Evolutionary conservation across 2,113 vertebrate genomes (phyloP).

Genomic region (Garra rufa): DNA sequence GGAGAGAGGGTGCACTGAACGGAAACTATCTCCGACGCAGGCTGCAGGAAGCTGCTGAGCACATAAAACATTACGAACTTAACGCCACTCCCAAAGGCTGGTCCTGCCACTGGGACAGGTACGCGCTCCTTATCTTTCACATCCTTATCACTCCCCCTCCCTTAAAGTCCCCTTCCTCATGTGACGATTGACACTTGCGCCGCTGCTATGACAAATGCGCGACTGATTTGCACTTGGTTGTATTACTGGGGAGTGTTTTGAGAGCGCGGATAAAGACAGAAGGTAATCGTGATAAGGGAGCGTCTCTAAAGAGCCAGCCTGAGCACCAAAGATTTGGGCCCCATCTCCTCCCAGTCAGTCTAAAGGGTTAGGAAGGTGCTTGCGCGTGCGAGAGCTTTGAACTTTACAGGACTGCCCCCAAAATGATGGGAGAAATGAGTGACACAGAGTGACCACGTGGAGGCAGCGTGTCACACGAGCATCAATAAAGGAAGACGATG

Average conservation of each 20-base stretch:
- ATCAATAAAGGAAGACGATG: conserved; percentile 88
- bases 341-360: conserved; percentile 72
- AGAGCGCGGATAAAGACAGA: conserved; percentile 56
- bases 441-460: conserved; percentile 74
- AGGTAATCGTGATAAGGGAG: conserved; percentile 66
- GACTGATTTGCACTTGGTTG: conserved; percentile 44
- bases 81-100: conserved; percentile 99
- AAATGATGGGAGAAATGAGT: conserved; percentile 69
- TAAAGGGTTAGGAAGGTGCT: conserved; percentile 84
- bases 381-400: conserved; percentile 95
- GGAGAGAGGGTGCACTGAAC: conserved; percentile 97
- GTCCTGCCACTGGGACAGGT: conserved; percentile 99
- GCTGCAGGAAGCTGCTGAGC: conserved; percentile 97
- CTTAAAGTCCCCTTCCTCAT: conserved; percentile 67
- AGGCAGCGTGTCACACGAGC: conserved; percentile 80
- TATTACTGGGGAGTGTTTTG: conserved; percentile 56
- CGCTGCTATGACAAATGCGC: conserved; percentile 86
- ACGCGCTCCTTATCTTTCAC: conserved; percentile 99
- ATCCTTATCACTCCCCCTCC: conserved; percentile 88
- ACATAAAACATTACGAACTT: conserved; percentile 99
- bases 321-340: conserved; percentile 64
- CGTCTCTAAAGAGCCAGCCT: conserved; percentile 72
- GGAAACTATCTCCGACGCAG: conserved; percentile 97
- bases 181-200: conserved; percentile 82
- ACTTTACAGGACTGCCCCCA: conserved; percentile 92